A percentile compares a stretch with the other conserved stretches of the same genome.
Evolutionary conservation across 2,888 invertebrate genomes (phyloP).

Genomic region (Stramonita haemastoma): DNA sequence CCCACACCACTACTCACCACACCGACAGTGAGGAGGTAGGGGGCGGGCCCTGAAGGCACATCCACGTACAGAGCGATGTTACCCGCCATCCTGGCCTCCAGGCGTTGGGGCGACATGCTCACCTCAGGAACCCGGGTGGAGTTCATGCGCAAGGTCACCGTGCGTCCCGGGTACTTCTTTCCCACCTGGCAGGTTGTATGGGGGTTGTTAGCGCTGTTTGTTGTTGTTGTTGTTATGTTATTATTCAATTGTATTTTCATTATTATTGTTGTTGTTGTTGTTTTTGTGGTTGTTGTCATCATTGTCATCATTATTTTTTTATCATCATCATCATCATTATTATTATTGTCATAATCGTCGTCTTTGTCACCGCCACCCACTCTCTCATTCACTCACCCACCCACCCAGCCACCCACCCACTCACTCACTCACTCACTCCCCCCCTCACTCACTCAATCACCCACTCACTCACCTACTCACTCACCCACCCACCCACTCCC

Average conservation of each 20-base stretch:
- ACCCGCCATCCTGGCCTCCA: constrained; percentile 8
- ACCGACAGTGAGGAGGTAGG: constrained; percentile 34
- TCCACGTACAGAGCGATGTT: constrained; percentile 36
- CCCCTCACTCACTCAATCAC: no score
- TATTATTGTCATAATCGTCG: no score
- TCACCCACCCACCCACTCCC: no score
- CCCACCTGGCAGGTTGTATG: constrained; percentile 44
- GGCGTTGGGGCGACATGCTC: constrained; percentile 27
- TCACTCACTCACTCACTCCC: constrained; percentile 26
- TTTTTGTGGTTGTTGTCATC: no score
- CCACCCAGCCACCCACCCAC: no score
- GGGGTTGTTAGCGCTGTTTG: not conserved
- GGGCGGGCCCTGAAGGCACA: not conserved
- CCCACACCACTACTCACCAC: constrained; percentile 23
- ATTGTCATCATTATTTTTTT: no score
- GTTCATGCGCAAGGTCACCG: constrained; percentile 51
- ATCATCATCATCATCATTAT: no score
- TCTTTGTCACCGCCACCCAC: no score
- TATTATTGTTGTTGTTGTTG: not conserved
- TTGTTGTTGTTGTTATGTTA: not conserved
- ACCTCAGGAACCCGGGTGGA: constrained; percentile 48
- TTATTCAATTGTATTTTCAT: not conserved
- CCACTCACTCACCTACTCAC: no score
- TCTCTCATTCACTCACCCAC: no score
- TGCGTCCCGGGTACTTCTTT: constrained; percentile 50